Evolutionary conservation across 2,113 vertebrate genomes (phyloP).

Genomic region (Vulpes vulpes): DNA sequence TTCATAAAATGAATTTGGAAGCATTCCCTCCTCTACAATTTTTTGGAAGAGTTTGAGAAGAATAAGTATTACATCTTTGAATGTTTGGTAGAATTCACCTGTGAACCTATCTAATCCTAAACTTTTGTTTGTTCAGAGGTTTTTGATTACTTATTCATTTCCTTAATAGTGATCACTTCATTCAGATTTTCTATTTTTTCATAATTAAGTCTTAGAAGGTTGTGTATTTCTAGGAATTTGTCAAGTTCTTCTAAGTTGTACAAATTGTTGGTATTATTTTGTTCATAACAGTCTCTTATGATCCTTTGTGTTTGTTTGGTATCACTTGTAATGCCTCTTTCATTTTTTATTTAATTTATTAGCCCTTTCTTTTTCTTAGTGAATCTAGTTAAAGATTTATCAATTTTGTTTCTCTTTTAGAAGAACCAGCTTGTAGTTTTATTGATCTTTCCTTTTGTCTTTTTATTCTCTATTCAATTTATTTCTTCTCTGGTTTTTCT

Average conservation of each 20-base stretch:
- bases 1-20: background rate
- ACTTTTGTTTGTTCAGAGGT: background rate
- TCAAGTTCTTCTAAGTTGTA: background rate
- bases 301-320: background rate
- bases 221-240: background rate
- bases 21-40: background rate
- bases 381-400: background rate
- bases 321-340: background rate
- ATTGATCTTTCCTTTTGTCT: background rate
- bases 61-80: background rate
- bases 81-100: background rate
- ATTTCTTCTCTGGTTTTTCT: background rate
- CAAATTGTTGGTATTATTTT: background rate
- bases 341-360: background rate
- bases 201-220: background rate
- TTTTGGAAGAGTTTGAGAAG: background rate
- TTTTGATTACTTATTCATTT: background rate
- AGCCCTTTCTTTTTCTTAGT: background rate
- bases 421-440: background rate
- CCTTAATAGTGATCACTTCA: background rate
- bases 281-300: background rate
- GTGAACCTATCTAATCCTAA: background rate
- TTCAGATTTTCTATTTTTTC: background rate
- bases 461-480: background rate
- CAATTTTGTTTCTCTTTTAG: background rate